phyloP scores from a whole-genome alignment of 2,113 vertebrate species.

The Bubo blakistoni region DNA sequence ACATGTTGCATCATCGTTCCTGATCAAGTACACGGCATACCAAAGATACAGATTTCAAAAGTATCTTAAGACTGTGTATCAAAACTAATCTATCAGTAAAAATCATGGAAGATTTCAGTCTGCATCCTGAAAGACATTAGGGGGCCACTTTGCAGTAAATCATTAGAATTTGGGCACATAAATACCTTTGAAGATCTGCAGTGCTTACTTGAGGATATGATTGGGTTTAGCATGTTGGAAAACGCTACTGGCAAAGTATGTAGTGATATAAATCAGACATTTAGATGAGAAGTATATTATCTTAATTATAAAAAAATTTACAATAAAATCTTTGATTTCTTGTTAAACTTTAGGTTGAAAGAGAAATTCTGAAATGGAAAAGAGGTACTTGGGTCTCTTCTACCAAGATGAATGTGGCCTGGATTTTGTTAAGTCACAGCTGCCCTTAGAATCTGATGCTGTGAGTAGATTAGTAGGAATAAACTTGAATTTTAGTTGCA shows the following conservation, averaged over 20 bases:
- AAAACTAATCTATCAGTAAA: not conserved
- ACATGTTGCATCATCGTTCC: accelerated
- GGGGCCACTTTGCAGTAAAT: not conserved
- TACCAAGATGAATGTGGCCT: not conserved
- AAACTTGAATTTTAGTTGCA: conserved; percentile 55
- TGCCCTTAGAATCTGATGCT: not conserved
- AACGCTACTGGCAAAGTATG: not conserved
- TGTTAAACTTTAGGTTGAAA: not conserved
- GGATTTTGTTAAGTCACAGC: not conserved
- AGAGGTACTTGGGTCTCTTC: not conserved
- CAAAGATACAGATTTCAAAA: not conserved
- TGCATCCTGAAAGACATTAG: not conserved
- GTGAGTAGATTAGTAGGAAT: conserved; percentile 6
- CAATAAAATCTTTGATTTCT: not conserved
- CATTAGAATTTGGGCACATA: not conserved
- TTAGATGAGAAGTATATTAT: not conserved
- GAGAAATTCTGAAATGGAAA: not conserved
- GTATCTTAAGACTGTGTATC: not conserved
- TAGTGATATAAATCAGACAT: not conserved
- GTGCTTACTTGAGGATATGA: not conserved
- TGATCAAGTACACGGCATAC: not conserved
- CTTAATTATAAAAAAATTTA: not conserved
- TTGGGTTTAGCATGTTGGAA: not conserved
- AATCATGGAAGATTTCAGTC: not conserved
- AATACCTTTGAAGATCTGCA: not conserved